Percentiles rank a stretch among this genome's conserved stretches.
phyloP scores from a whole-genome alignment of 2,113 vertebrate species.

The Rhinoderma darwinii region DNA sequence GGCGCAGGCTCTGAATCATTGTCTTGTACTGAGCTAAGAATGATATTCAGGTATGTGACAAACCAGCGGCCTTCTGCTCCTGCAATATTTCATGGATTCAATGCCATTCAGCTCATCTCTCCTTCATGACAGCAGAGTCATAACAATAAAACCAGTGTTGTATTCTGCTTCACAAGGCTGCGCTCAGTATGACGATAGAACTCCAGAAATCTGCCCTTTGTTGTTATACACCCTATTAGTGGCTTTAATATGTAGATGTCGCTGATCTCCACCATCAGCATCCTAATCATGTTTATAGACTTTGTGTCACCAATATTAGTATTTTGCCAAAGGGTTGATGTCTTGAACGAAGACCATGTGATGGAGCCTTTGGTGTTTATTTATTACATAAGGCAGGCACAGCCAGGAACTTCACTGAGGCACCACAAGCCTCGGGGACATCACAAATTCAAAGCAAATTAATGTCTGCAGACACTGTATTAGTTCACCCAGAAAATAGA shows the following conservation, averaged over 20 bases:
- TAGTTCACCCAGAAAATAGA: slow-evolving; percentile 9
- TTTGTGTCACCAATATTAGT: background rate
- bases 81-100: slow-evolving; percentile 30
- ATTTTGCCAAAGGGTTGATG: background rate
- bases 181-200: background rate
- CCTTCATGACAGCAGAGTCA: background rate
- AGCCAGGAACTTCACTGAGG: background rate
- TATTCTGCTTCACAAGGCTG: background rate
- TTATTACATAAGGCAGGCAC: background rate
- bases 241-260: background rate
- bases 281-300: background rate
- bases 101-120: slow-evolving; percentile 10
- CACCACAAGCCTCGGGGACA: background rate
- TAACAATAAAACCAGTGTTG: background rate
- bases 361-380: background rate
- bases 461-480: background rate
- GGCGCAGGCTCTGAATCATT: slow-evolving; percentile 46
- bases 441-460: background rate
- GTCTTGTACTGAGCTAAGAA: slow-evolving; percentile 18
- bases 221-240: too few species aligned
- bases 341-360: background rate
- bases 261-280: too few species aligned
- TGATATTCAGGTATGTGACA: slow-evolving; percentile 38
- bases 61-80: background rate
- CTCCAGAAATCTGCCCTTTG: background rate